Base-by-base conservation (phyloP, 2,888 invertebrate genomes). In the Agriotes lineatus region DNA sequence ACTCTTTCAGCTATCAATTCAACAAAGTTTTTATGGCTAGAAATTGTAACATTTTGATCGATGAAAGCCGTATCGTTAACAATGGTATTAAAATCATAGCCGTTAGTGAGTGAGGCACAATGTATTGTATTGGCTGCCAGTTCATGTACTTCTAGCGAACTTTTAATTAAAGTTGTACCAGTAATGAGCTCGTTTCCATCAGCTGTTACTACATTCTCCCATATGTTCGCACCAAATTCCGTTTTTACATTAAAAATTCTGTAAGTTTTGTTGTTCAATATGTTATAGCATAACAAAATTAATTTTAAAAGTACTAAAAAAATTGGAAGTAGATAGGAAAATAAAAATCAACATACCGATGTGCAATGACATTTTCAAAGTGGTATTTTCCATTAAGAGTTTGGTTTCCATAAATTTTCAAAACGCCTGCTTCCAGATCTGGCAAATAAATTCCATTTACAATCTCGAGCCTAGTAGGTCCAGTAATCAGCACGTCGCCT, bases 401-500 rank as follows among this genome's bases (percentile, higher is more conserved):
- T 78, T 88, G 88, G 74, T 86, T 83, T 33, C 82, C 84, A 66
- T 78, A 75, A 20, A 80, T 82, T 72, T 80, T 82, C 14, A 88
- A 77, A 52, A 86, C 75, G 33, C 80, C 81, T 10, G 79, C 75
- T 30, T 86, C 82, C 14, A 88, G 77, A 16, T 82, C 75, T 2
- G 80, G 79, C 33, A 87, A 72, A 78, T 87, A 81, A 1, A 87
- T 79, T 19, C 80, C 82, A 77, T 89, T 88, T 0, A 88, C 78
- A 45, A 79, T 83, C 0, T 80, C 81, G 25, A 86, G 82, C 54
- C 79, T 82, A 25, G 85, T 83, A 2, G 83, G 82, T 1, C 85
- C 83, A 14, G 76, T 76, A 4, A 88, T 82, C 58, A 77, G 73
- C 9, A 90, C 73, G 75, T 85, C 82, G 14, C 79, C 77, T 1